Conservation (phyloP, 2,888 invertebrate genomes). For the Brachyptera risi region DNA sequence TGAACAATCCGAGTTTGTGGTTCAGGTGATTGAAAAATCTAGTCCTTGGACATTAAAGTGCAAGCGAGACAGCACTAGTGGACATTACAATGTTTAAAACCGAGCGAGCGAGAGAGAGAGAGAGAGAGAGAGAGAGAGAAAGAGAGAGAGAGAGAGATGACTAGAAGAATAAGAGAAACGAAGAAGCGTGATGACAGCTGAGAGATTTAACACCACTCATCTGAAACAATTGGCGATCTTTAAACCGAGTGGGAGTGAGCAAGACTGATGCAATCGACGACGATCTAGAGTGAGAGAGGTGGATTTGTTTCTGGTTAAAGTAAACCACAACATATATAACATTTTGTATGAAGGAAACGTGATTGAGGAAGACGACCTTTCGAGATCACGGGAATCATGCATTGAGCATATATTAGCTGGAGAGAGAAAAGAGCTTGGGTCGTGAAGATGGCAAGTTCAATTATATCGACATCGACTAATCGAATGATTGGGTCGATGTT, state of each 20-base stretch:
- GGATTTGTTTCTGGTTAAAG: neutral
- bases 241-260: neutral
- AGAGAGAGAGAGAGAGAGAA: neutral
- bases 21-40: neutral
- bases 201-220: constrained; percentile 15
- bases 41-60: neutral
- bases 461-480: no score
- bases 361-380: neutral
- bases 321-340: constrained; percentile 4
- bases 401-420: no score
- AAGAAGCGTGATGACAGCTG: constrained; percentile 5
- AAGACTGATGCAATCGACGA: neutral
- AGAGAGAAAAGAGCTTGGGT: no score
- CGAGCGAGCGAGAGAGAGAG: no score
- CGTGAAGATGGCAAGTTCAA: no score
- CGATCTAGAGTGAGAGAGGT: neutral
- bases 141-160: neutral
- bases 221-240: constrained; percentile 19
- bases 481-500: no score
- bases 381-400: no score
- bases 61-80: no score
- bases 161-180: no score
- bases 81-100: no score
- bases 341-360: neutral
- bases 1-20: neutral